Percentiles rank a stretch among this genome's conserved stretches.
phyloP scores from a whole-genome alignment of 2,797 vertebrate genomes.

The Yasuhikotakia modesta region DNA sequence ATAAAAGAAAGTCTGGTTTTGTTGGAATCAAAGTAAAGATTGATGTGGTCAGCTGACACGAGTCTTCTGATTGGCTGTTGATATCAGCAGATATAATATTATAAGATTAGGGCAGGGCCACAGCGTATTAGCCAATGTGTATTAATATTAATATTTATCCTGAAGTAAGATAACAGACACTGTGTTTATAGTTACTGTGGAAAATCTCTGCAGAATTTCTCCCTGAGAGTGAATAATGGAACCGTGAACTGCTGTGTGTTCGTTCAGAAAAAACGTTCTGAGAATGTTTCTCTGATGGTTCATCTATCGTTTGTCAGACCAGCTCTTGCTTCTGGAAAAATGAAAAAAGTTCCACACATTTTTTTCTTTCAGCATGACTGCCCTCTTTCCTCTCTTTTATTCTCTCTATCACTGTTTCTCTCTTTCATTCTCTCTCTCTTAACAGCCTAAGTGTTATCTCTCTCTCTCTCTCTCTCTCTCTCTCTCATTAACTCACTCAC shows the following conservation, averaged over 20 bases:
- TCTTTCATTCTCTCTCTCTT: neutral
- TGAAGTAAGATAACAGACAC: neutral
- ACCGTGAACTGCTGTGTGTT: conserved; percentile 3
- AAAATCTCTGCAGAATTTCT: conserved; percentile 42
- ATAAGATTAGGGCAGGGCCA: neutral
- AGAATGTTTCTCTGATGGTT: conserved; percentile 20
- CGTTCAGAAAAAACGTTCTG: neutral
- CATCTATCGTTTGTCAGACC: neutral
- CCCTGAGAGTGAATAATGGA: neutral
- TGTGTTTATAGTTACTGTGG: conserved; percentile 1
- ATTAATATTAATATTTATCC: neutral
- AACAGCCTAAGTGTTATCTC: neutral
- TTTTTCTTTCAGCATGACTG: neutral
- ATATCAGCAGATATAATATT: too few relatives aligned
- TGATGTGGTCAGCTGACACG: too few relatives aligned
- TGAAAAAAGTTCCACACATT: conserved; percentile 9
- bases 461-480: neutral
- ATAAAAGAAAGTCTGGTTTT: too few relatives aligned
- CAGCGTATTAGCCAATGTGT: neutral
- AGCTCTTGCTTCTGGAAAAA: conserved; percentile 5
- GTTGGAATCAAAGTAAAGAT: too few relatives aligned
- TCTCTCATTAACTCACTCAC: neutral
- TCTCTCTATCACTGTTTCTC: neutral
- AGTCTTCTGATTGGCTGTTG: too few relatives aligned
- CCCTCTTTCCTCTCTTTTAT: conserved; percentile 8